Base-by-base conservation (phyloP, 2,113 vertebrate genomes). In the Pseudopodoces humilis region DNA sequence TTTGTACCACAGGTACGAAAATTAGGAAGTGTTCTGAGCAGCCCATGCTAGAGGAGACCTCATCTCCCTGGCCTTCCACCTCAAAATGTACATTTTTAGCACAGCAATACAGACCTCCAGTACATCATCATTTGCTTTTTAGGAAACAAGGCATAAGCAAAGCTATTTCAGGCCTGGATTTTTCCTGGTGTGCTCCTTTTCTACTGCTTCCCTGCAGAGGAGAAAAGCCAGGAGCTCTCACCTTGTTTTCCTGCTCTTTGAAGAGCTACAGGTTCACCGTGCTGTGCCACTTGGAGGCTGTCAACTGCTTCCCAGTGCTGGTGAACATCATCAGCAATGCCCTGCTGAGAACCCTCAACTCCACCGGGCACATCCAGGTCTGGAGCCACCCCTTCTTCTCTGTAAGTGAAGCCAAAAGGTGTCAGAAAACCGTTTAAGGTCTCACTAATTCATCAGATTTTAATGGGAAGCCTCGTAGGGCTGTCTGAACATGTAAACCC, bases 291-390 rank as follows among this genome's bases (percentile, higher is more conserved):
- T 69, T 98, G 92, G 98, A 98, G 76, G 97, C 97, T 0, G 81
- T 98, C 33, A 99, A 99, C 96, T 98, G 98, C 15, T 84, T 99
- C 83, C 99, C 99, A 0, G 99, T 99, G 97, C 96, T 97, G 1
- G 96, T 99, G 37, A 99, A 99, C 9, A 3, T 99, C 31, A 98
- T 99, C 7, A 99, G 98, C 97, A 99, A 99, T 1, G 90, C 98
- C 31, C 90, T 99, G 25, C 96, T 99, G 9, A 94, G 95, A 78
- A 94, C 96, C 18, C 96, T 98, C 58, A 99, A 99, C 7, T 98
- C 98, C 10, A 97, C 97, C 0, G 59, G 86, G 2, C 98, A 49
- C 33, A 99, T 99, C 95, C 95, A 88, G 33, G 96, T 98, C 52
- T 99, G 98, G 98, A 98, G 88, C 94, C 98, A 98, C 50, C 97